These are phyloP conservation scores for Notamacropus eugenii DNA, from an alignment of 2,797 vertebrate species.

Conservation along the genomic window DNA sequence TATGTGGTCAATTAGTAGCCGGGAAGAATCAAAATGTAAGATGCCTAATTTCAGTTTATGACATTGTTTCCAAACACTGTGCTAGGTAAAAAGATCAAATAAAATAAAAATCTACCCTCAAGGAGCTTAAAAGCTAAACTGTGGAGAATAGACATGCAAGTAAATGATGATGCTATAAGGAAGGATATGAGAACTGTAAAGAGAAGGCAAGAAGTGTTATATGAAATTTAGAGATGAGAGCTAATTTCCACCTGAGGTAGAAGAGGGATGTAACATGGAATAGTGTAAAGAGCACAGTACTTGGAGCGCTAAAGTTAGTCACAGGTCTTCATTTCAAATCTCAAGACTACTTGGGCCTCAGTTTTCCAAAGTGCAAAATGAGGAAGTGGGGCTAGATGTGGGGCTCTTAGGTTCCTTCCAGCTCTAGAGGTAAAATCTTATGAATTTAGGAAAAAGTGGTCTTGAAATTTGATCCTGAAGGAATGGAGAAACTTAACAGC, in stretches of 20 bases:
- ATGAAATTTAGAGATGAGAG: background rate
- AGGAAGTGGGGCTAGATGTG: background rate
- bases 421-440: background rate
- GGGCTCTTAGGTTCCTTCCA: background rate
- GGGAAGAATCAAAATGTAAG: background rate
- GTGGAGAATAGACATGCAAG: too few species aligned
- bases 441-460: background rate
- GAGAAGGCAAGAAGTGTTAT: background rate
- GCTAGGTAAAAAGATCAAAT: too few species aligned
- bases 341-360: background rate
- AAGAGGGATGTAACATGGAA: background rate
- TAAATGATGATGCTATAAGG: too few species aligned
- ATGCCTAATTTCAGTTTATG: background rate
- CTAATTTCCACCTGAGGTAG: background rate
- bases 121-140: too few species aligned
- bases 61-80: too few species aligned
- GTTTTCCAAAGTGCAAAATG: background rate
- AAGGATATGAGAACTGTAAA: too few species aligned
- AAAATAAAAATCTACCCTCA: too few species aligned
- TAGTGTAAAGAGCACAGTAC: background rate
- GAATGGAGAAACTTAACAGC: background rate
- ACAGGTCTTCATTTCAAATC: background rate
- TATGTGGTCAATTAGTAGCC: background rate
- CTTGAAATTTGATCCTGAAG: background rate
- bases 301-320: too few species aligned